Percentiles rank a stretch among this genome's conserved stretches.
phyloP scores from a whole-genome alignment of 35 echinoderm and acorn worm genomes.

The Lytechinus pictus region DNA sequence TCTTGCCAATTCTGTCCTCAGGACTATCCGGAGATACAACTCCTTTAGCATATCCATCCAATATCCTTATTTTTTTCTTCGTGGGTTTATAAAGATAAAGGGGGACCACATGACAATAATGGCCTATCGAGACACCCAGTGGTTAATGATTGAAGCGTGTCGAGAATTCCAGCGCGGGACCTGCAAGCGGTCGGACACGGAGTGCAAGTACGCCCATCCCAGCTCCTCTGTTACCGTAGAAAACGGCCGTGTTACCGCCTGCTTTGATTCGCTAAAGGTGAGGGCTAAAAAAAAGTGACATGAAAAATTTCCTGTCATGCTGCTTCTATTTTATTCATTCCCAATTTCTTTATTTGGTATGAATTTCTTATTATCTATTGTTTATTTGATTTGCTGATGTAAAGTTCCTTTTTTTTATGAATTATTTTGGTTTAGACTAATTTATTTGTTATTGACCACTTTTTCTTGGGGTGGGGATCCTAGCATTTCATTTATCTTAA shows the following conservation, averaged over 20 bases:
- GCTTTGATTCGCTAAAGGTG: slow-evolving; percentile 99
- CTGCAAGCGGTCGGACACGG: slow-evolving; percentile 92
- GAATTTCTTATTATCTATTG: neutral
- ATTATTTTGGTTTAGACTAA: neutral
- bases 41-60: neutral
- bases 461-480: neutral
- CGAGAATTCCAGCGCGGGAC: slow-evolving; percentile 97
- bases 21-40: neutral
- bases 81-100: neutral
- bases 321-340: neutral
- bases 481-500: no score
- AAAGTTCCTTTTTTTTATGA: neutral
- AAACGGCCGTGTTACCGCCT: slow-evolving; percentile 98
- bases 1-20: neutral
- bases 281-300: slow-evolving; percentile 49
- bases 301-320: slow-evolving; percentile 42
- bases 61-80: neutral
- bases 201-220: slow-evolving; percentile 99
- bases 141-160: slow-evolving; percentile 99
- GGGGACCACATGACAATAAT: slow-evolving; percentile 43
- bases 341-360: neutral
- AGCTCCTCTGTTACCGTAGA: slow-evolving; percentile 96
- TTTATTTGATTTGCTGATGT: slow-evolving; percentile 4
- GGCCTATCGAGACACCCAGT: slow-evolving; percentile 86
- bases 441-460: neutral